Base-by-base conservation (phyloP, 1,140 invertebrate genomes). In the Chironomus striatipennis region DNA sequence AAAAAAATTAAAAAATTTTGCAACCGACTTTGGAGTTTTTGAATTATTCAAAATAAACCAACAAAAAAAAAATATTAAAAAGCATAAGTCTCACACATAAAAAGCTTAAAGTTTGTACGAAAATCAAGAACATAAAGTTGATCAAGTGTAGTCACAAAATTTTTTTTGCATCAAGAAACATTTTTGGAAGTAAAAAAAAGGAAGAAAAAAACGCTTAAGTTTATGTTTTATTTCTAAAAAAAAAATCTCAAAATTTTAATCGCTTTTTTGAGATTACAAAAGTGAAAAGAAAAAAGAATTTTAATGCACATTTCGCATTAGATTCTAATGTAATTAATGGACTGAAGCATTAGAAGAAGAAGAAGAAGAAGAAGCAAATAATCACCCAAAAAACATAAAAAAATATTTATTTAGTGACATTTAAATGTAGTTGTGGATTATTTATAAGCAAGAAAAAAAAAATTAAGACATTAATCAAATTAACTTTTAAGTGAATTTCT, bases 1-100 rank as follows among this genome's bases (percentile, higher is more conserved):
- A 70, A 18, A 20, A 57, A 70, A 70, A 70, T 70, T 70, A 70
- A 70, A 70, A 70, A 70, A 18, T 20, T 20, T 70, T 70, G 65
- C 65, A 70, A 70, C 65, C 65, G 65, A 70, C 18, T 70, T 70
- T 70, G 65, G 65, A 70, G 65, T 70, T 70, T 70, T 70, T 70
- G 65, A 70, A 20, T 34, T 34, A 34, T 70, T 70, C 65, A 70
- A 70, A 70, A 70, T 7, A 18, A 70, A 70, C n/a, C n/a, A 70
- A n/a, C 12, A 57, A 57, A n/a, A 57, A 57, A 57, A 57, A 57
- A 57, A 15, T n/a, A 57, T 57, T 57, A 5, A 57, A 57, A 57
- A 34, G 24, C 24, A 34, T 34, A 57, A 57, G 47, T 57, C 47
- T 12, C 12, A n/a, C 12, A 57, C 5, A 15, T 10, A 47, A 43